Conservation (phyloP, 2,113 vertebrate species). For the Hyla sarda region DNA sequence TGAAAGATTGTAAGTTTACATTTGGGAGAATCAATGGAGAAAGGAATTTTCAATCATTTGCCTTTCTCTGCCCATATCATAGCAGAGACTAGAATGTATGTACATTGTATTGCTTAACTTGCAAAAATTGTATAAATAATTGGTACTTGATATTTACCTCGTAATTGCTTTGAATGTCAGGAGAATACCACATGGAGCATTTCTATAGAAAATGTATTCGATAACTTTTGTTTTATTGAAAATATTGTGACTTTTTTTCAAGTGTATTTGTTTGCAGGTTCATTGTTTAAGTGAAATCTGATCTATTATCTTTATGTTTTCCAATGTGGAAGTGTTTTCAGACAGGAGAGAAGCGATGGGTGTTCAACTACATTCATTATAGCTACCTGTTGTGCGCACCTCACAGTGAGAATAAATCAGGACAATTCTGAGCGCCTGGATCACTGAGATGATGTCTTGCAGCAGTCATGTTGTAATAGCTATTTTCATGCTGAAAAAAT, state of each 20-base stretch:
- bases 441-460: constrained; percentile 10
- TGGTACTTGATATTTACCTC: constrained; percentile 7
- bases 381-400: constrained; percentile 24
- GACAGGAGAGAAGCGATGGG: neutral
- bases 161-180: neutral
- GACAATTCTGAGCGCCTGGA: neutral
- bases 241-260: neutral
- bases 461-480: constrained; percentile 21
- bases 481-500: constrained; percentile 1
- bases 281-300: neutral
- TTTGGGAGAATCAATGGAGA: too few species aligned
- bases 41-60: too few species aligned
- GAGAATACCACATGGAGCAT: neutral
- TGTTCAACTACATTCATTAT: constrained; percentile 10
- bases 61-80: too few species aligned
- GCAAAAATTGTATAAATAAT: neutral
- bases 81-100: too few species aligned
- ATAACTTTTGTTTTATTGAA: neutral
- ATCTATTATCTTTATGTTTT: neutral
- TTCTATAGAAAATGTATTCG: neutral
- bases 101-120: neutral
- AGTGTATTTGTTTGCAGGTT: neutral
- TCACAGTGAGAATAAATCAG: neutral
- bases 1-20: too few species aligned
- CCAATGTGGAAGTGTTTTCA: constrained; percentile 1